Evolutionary conservation across 92 coral and sea anemone species (phyloP), one percentile per base, ranked within the genome.

Genomic region (Epizoanthus fatuus): DNA sequence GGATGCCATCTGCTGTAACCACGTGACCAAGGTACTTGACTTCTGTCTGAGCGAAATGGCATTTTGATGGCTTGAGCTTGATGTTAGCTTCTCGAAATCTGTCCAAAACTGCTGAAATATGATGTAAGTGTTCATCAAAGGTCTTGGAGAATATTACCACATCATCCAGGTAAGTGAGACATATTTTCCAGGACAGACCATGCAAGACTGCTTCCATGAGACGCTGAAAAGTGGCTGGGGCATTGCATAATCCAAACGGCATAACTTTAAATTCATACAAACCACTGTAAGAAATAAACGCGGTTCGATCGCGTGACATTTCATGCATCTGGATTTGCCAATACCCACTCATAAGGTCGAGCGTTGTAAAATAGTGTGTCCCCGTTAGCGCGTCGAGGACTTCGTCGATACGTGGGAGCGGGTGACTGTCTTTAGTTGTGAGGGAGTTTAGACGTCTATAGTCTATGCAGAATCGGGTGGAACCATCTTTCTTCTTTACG

Each of bases 191-290:
- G 20, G 44, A 29, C 9, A 38, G 57, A 16, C 65, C 72, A 14
- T 32, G 19, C 42, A 62, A 42, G 1, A 42, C 72, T 79, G 70
- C 65, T 40, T 79, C 62, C 84, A 63, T 63, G 4, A 79, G 65
- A 6, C 60, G 42, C 37, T 79, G 84, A 39, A 79, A 75, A 11
- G 76, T 70, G 2, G 76, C 76, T 13, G 76, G 76, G 5, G 76
- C 76, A 38, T 70, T 70, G 42, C 11, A 63, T 54, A 75, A 75
- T 5, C 68, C 81, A 19, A 75, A 29, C 12, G 67, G 52, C 67
- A 75, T 75, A 12, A 47, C 53, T 7, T 47, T 9, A 12, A 47
- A 9, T 8, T 47, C 53, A 47, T 47, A 47, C 8, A 47, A 12
- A 12, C 53, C 53, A 47, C 53, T 47, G 13, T 47, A 47, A 7